These are phyloP conservation scores for Oophaga sylvatica DNA, from an alignment of 2,797 vertebrate species.

Conservation along the genomic window DNA sequence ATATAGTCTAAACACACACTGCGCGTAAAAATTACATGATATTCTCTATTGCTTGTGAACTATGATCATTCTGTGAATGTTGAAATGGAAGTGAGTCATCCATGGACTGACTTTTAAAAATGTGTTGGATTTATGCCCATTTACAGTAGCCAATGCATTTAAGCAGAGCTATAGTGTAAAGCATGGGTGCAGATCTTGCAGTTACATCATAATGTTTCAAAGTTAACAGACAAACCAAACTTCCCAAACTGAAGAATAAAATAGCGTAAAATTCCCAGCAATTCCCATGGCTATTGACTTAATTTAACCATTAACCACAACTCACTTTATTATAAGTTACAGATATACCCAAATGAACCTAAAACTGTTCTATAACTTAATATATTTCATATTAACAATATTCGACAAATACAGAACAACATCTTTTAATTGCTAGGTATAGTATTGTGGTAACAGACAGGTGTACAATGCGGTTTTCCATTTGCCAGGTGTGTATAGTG, in stretches of 20 bases:
- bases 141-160: not conserved
- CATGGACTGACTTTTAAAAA: too few relatives aligned
- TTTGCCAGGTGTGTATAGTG: not conserved
- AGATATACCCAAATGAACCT: not conserved
- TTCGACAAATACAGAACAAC: not conserved
- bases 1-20: too few relatives aligned
- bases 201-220: not conserved
- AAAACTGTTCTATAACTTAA: not conserved
- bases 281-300: not conserved
- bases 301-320: not conserved
- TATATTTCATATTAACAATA: not conserved
- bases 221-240: not conserved
- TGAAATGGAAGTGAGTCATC: too few relatives aligned
- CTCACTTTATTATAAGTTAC: not conserved
- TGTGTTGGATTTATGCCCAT: too few relatives aligned
- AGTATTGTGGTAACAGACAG: not conserved
- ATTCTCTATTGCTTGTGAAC: too few relatives aligned
- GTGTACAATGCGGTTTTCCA: not conserved
- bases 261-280: not conserved
- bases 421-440: not conserved
- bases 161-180: not conserved
- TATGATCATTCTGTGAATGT: too few relatives aligned
- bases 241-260: not conserved
- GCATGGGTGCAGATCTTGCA: not conserved
- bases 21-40: too few relatives aligned